Evolutionary conservation across 2,888 invertebrate genomes (phyloP), one percentile per base, ranked within the genome.

Genomic region (Mantis religiosa): DNA sequence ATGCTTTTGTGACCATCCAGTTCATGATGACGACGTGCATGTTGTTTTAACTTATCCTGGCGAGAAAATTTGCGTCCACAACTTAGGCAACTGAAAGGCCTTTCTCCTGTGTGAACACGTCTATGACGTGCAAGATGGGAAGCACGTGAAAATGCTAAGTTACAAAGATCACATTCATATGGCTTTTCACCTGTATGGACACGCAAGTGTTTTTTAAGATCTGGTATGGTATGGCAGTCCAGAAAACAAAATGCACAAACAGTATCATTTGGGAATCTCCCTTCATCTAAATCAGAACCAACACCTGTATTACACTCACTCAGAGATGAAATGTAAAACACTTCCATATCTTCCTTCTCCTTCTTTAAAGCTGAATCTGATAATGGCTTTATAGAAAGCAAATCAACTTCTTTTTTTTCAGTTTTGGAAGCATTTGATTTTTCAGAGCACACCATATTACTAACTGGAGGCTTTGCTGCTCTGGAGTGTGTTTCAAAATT

Each of bases 61-160:
- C 96, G 94, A 30, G 96, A 96, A 93, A 96, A 96, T 91, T 95
- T 95, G 89, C 96, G 95, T 0, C 96, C 96, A 93, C 96, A 96
- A 90, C 95, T 94, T 91, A 94, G 97, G 93, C 98, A 98, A 0
- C 97, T 95, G 93, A 96, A 97, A 81, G 98, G 98, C 88, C 97
- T 93, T n/a, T 92, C 96, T 0, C 98, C 98, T 89, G 97, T 97
- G 92, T 98, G 98, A 88, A 97, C 97, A 91, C 97, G 95, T 94
- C 95, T 94, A 92, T 96, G 96, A 0, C 96, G 94, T 84, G 95
- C 95, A 91, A 96, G 93, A 92, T 96, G 96, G 0, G 96, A 96
- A 20, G 96, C 95, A 84, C 96, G 94, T 90, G 96, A 95, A 93
- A 96, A 96, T 14, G 91, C 91, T 83, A 91, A 87, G 3, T 90